These are phyloP conservation scores for Falcunculus frontatus DNA, from an alignment of 2,113 vertebrate species.

Conservation along the genomic window DNA sequence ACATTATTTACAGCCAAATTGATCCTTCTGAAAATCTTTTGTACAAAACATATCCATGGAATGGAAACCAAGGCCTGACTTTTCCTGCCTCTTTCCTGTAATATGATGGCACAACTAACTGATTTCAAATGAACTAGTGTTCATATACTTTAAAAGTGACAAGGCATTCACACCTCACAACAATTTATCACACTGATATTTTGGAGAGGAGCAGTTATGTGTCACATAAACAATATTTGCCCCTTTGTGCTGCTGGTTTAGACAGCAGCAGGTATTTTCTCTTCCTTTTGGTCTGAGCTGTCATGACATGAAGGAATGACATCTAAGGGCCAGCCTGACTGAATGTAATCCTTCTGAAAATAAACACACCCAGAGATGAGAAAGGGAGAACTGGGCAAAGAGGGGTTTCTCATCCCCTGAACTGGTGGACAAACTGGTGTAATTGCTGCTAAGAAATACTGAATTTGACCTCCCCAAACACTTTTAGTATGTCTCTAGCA, in stretches of 20 bases:
- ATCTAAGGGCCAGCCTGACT: background rate
- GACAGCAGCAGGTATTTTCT: background rate
- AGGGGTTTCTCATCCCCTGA: background rate
- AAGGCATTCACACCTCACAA: background rate
- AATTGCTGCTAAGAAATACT: background rate
- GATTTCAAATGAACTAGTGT: background rate
- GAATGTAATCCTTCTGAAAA: background rate
- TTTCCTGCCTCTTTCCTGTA: background rate
- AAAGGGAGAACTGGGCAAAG: background rate
- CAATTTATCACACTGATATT: background rate
- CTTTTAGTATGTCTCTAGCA: background rate
- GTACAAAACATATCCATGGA: background rate
- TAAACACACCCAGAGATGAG: background rate
- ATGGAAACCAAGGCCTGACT: background rate
- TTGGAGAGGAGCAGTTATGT: background rate
- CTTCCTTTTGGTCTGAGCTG: background rate
- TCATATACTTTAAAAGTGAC: background rate
- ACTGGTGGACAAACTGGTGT: background rate
- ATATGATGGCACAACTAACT: background rate
- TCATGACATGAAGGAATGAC: background rate
- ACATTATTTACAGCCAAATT: background rate
- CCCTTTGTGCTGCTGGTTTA: background rate
- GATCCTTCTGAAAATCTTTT: background rate
- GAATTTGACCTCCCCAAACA: background rate
- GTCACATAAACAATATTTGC: background rate